Evolutionary conservation across 2,888 invertebrate genomes (phyloP), one percentile per base, ranked within the genome.

Genomic region (Zonitis immaculata): DNA sequence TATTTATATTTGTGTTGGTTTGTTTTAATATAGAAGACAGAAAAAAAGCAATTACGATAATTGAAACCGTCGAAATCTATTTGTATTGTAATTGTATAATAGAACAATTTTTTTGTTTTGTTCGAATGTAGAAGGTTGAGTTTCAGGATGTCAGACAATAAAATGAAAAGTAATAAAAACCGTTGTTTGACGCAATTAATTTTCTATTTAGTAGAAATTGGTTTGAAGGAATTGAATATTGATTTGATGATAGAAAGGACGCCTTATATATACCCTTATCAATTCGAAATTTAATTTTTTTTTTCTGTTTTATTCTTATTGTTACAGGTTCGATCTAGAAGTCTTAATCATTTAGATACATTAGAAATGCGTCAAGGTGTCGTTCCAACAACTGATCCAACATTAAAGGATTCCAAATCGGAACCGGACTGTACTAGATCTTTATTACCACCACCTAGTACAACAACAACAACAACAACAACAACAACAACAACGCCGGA

Each of bases 301-400:
- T 22, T 25, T 11, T 44, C 16, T 47, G 27, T 32, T 45, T 49
- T 27, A 9, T 35, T n/a, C 5, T 35, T 43, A 11, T 55, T 57
- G 47, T 78, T 78, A 11, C 78, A 87, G 87, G 81, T 86, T 66
- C 86, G 87, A 71, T 87, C 86, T 58, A 81, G 86, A 72, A 87
- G 86, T 73, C 78, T 87, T 69, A 87, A 85, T 61, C 86, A 87
- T 73, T 78, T 87, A 73, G 86, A 87, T 78, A 81, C 81, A 61
- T 76, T 87, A 69, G 84, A 86, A 70, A 74, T 74, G 74, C 67
- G 75, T 48, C 75, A 75, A 54, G 70, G 73, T 14, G 66, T 64
- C 14, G 66, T 68, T 32, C 54, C 66, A 12, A 53, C 66, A 11
- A 55, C 67, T 20, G 69, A 74, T 45, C 60, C 64, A 43, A 64